Conservation (phyloP, 2,888 invertebrate genomes). For the Eupithecia pulchellata region DNA sequence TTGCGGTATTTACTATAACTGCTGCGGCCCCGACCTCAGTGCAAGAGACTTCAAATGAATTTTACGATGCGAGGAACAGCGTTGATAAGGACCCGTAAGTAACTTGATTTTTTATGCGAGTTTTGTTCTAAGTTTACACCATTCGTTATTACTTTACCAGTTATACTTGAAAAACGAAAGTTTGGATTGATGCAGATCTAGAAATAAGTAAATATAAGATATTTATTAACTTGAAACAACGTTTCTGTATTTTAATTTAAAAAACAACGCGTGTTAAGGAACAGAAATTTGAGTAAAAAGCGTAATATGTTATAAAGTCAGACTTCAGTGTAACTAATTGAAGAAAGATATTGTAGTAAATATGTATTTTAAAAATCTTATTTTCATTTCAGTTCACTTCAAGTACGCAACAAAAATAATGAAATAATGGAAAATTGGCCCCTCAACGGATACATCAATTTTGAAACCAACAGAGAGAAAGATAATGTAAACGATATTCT, state of each 20-base stretch:
- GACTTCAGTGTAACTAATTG: neutral
- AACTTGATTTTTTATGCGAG: neutral
- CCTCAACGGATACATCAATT: neutral
- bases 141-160: neutral
- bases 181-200: neutral
- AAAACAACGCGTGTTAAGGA: too few species aligned
- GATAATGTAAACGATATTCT: neutral
- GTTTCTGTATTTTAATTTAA: too few species aligned
- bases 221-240: too few species aligned
- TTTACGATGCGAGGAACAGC: slow-evolving; percentile 12
- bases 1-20: slow-evolving; percentile 29
- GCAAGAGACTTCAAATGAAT: slow-evolving; percentile 15
- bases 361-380: neutral
- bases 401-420: slow-evolving; percentile 12
- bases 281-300: too few species aligned
- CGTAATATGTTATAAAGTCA: too few species aligned
- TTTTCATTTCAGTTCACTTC: slow-evolving; percentile 16
- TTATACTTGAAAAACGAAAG: neutral
- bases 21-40: slow-evolving; percentile 23
- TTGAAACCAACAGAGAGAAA: neutral
- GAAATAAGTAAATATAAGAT: too few species aligned
- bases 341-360: neutral
- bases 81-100: slow-evolving; percentile 27
- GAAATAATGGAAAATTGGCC: slow-evolving; percentile 17
- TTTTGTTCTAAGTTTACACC: neutral